phyloP scores from a whole-genome alignment of 2,888 invertebrate species.

The Apodemia mormo region DNA sequence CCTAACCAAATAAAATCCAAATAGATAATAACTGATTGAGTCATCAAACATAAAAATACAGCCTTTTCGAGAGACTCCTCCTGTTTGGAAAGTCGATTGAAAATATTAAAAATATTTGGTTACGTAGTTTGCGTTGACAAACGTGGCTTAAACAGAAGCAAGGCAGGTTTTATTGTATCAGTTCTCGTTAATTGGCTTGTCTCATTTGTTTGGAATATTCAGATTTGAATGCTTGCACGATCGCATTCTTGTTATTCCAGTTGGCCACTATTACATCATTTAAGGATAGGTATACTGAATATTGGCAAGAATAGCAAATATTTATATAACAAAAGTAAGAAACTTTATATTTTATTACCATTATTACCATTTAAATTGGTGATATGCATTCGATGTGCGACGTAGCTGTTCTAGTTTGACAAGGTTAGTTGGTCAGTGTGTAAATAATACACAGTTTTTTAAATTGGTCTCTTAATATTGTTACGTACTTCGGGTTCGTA shows the following conservation, averaged over 20 bases:
- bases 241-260: conserved; percentile 37
- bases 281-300: conserved; percentile 32
- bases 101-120: neutral
- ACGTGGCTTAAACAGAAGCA: neutral
- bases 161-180: conserved; percentile 36
- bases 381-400: conserved; percentile 11
- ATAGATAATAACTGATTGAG: no score
- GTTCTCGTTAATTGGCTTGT: conserved; percentile 25
- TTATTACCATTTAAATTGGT: conserved; percentile 28
- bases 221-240: conserved; percentile 47
- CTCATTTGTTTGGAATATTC: conserved; percentile 34
- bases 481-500: no score
- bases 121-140: neutral
- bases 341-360: conserved; percentile 23
- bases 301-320: conserved; percentile 22
- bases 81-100: no score
- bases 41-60: no score
- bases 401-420: neutral
- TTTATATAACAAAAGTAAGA: conserved; percentile 25
- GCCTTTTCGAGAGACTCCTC: no score
- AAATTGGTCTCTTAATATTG: no score
- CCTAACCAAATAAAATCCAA: no score
- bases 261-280: conserved; percentile 42
- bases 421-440: no score
- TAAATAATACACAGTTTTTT: no score